phyloP scores from a whole-genome alignment of 2,888 invertebrate genomes.

The Euproctis similis region DNA sequence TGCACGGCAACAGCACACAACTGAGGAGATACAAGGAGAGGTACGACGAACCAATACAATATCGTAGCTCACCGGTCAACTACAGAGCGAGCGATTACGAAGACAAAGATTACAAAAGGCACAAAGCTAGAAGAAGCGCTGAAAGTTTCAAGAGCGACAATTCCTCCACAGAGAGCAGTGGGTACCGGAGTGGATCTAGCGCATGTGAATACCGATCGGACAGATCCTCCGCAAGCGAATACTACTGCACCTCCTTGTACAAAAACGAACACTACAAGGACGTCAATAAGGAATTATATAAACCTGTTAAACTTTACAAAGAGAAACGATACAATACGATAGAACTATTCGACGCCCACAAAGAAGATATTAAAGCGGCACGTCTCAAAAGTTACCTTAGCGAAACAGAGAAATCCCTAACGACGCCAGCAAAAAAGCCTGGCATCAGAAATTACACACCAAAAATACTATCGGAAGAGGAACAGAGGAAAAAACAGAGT shows the following conservation, averaged over 20 bases:
- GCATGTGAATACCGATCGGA: conserved; percentile 60
- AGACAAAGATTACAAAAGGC: conserved; percentile 46
- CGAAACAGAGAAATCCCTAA: conserved; percentile 62
- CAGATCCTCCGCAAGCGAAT: conserved; percentile 56
- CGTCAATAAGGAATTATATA: conserved; percentile 65
- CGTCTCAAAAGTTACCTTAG: conserved; percentile 52
- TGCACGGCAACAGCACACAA: conserved; percentile 50
- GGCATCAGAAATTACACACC: conserved; percentile 84
- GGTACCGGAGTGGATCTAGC: conserved; percentile 65
- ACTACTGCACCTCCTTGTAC: conserved; percentile 64
- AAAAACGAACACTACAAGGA: conserved; percentile 71
- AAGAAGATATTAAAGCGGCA: conserved; percentile 50
- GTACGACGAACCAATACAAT: conserved; percentile 48
- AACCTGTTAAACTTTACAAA: conserved; percentile 67
- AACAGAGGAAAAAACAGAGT: conserved; percentile 74
- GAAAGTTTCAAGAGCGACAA: conserved; percentile 66
- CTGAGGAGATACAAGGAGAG: conserved; percentile 50
- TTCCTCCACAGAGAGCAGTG: conserved; percentile 65
- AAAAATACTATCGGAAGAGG: conserved; percentile 78
- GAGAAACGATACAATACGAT: conserved; percentile 60
- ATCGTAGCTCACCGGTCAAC: conserved; percentile 37
- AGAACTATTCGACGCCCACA: conserved; percentile 56
- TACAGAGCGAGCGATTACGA: conserved; percentile 42
- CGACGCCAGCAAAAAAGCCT: conserved; percentile 61
- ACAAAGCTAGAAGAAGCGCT: conserved; percentile 50